phyloP scores from a whole-genome alignment of 2,797 vertebrate species.

The Cichlasoma orientale region DNA sequence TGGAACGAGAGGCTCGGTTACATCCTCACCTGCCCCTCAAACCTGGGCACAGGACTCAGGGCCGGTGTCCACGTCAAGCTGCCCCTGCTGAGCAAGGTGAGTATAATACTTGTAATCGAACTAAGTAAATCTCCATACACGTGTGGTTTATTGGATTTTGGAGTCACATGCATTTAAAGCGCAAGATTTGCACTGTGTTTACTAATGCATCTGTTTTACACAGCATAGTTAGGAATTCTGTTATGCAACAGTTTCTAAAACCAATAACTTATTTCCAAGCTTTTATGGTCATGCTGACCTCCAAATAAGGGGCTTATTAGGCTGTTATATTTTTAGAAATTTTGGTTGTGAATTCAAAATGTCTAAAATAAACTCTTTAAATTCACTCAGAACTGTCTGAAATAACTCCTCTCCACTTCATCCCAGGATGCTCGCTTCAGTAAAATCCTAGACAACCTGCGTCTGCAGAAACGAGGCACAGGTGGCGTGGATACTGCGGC shows the following conservation, averaged over 20 bases:
- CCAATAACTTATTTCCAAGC: too few relatives aligned
- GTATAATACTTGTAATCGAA: neutral
- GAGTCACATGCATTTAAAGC: neutral
- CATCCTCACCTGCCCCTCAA: constrained; percentile 96
- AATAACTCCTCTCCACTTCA: neutral
- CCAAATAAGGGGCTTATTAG: too few relatives aligned
- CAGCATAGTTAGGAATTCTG: too few relatives aligned
- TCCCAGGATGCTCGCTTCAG: constrained; percentile 87
- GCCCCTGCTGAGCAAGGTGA: constrained; percentile 92
- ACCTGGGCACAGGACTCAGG: constrained; percentile 95
- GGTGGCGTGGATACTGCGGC: constrained; percentile 96
- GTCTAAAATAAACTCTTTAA: neutral
- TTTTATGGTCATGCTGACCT: too few relatives aligned
- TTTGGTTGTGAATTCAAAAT: too few relatives aligned
- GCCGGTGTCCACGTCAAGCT: constrained; percentile 96
- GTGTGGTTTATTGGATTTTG: neutral
- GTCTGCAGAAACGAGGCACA: constrained; percentile 95
- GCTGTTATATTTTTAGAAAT: too few relatives aligned
- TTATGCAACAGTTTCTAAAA: too few relatives aligned
- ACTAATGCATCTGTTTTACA: too few relatives aligned
- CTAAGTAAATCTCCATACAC: neutral
- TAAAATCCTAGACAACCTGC: constrained; percentile 94
- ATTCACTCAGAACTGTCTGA: neutral
- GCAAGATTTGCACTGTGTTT: neutral
- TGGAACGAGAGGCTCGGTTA: constrained; percentile 96